Conservation (phyloP, 2,888 invertebrate genomes). For the Pachydiplax longipennis region DNA sequence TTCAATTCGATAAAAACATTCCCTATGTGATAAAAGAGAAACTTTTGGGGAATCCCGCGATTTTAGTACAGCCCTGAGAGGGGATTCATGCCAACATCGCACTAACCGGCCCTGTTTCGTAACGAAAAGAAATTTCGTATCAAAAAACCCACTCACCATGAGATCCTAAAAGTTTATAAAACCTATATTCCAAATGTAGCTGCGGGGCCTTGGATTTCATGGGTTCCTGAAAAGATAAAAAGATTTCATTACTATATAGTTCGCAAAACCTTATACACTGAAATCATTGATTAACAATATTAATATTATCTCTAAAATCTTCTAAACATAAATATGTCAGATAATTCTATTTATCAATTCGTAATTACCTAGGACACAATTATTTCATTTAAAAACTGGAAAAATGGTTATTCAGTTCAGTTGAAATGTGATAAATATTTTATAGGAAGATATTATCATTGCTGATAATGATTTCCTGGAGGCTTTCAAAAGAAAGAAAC, state of each 20-base stretch:
- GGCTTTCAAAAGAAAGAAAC: not conserved
- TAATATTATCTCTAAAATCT: not conserved
- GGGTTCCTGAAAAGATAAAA: conserved; percentile 74
- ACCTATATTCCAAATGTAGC: conserved; percentile 99
- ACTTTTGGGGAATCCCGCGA: no score
- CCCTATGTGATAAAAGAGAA: no score
- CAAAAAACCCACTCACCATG: conserved; percentile 75
- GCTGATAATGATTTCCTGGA: no score
- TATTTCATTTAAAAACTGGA: not conserved
- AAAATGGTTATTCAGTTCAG: not conserved
- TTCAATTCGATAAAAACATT: no score
- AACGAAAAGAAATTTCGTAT: no score
- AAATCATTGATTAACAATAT: not conserved
- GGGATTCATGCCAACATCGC: no score
- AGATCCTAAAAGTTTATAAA: conserved; percentile 99
- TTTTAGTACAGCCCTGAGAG: no score
- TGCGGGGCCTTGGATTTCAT: conserved; percentile 99
- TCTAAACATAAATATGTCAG: no score
- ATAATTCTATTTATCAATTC: not conserved
- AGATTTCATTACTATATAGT: not conserved
- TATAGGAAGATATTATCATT: not conserved
- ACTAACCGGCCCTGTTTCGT: no score
- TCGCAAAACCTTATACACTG: not conserved
- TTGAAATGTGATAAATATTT: no score
- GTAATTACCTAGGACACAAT: not conserved